Evolutionary conservation across 2,888 invertebrate species (phyloP).

Genomic region (Machimus atricapillus): DNA sequence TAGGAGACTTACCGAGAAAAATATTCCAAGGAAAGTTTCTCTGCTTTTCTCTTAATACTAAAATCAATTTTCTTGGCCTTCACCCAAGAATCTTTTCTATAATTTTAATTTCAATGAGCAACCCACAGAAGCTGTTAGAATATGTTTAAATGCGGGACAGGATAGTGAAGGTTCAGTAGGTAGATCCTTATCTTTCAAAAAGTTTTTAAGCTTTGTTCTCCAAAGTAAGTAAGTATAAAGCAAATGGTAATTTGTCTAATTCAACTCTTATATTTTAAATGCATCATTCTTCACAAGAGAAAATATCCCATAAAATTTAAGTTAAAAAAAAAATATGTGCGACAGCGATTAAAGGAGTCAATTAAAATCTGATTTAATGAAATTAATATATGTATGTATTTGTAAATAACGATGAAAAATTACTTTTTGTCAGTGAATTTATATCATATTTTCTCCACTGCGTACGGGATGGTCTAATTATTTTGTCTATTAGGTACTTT

Average conservation of each 20-base stretch:
- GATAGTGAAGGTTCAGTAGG: not conserved
- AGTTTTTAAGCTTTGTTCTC: not conserved
- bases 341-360: no score
- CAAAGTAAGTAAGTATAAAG: not conserved
- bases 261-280: not conserved
- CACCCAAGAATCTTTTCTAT: not conserved
- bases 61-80: not conserved
- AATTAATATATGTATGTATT: no score
- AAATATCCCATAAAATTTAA: no score
- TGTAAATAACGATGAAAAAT: no score
- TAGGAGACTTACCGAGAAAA: not conserved
- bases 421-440: no score
- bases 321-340: no score
- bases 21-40: not conserved
- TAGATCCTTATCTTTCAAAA: not conserved
- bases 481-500: no score
- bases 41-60: not conserved
- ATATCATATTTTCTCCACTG: no score
- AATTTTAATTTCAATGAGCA: not conserved
- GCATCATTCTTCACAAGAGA: no score
- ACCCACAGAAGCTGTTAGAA: not conserved
- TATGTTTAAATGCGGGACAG: not conserved
- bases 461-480: no score
- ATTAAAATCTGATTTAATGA: no score
- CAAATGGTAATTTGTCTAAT: not conserved